Evolutionary conservation across 1,140 invertebrate genomes (phyloP), one percentile per base, ranked within the genome.

Genomic region (Homarus americanus): DNA sequence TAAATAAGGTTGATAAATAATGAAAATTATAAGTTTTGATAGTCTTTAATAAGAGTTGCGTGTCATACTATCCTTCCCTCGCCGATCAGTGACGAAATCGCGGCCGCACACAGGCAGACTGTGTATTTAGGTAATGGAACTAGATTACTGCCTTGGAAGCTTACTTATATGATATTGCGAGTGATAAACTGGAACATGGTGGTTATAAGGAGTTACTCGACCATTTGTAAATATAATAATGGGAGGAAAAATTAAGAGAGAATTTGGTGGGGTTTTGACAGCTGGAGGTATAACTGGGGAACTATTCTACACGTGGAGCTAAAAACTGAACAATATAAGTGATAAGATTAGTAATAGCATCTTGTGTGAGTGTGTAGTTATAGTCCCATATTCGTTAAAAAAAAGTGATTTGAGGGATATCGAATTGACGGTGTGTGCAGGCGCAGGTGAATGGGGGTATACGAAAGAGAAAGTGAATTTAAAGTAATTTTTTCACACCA

Each of bases 51-150:
- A 24, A 15, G 24, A 20, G 40, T 24, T 2, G 12, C n/a, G 40
- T 53, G 9, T 80, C 78, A 80, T 80, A 80, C 78, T 28, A 24
- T 53, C 78, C 78, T 80, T 80, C 38, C 78, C 41, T 53, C 41
- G 78, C n/a, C 41, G 41, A 80, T n/a, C 40, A 80, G 78, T 80
- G 78, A 80, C 78, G 78, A 80, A 80, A 80, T 49, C 78, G 12
- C 24, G 17, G 10, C 73, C 7, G 36, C 78, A 32, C 15, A 5
- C 3, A 41, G 3, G 15, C 78, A 49, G 75, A 15, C 28, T 49
- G 28, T 49, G 28, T 80, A 80, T 80, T 80, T 80, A 49, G 78
- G 78, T 80, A 32, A 80, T 24, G 12, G 28, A n/a, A 15, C 2
- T 2, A 17, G 3, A 24, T 80, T 80, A 49, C 53, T 80, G 28